phyloP scores from a whole-genome alignment of 2,888 invertebrate genomes.

The Lithophane leautieri region DNA sequence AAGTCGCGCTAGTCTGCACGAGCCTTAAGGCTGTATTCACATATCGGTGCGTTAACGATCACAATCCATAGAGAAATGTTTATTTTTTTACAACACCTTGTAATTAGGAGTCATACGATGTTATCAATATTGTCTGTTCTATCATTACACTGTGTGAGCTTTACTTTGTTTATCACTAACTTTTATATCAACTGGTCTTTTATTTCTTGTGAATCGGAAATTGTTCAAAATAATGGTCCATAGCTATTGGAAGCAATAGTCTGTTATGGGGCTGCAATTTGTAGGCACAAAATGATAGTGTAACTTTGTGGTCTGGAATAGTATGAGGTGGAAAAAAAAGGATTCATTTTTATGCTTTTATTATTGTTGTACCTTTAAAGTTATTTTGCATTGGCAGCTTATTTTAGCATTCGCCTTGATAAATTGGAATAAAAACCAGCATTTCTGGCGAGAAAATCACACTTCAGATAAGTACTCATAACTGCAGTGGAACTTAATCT shows the following conservation, averaged over 20 bases:
- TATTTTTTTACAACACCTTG: slow-evolving; percentile 54
- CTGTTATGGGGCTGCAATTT: slow-evolving; percentile 38
- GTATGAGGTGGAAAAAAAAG: not conserved
- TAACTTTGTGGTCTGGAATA: not conserved
- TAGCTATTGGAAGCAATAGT: not conserved
- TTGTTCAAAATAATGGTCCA: not conserved
- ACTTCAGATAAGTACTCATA: slow-evolving; percentile 10
- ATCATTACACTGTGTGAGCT: slow-evolving; percentile 39
- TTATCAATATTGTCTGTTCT: slow-evolving; percentile 46
- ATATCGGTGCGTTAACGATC: slow-evolving; percentile 49
- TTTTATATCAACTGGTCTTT: slow-evolving; percentile 29
- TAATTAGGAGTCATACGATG: slow-evolving; percentile 54
- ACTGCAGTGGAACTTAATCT: not conserved
- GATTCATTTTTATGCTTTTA: not conserved
- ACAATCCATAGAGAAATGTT: slow-evolving; percentile 54
- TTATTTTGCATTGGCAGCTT: not conserved
- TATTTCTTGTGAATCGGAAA: slow-evolving; percentile 28
- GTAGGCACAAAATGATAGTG: slow-evolving; percentile 11
- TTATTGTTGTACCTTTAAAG: not conserved
- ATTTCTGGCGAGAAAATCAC: not conserved
- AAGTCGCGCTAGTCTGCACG: no score
- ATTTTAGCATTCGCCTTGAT: not conserved
- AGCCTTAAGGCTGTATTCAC: slow-evolving; percentile 36
- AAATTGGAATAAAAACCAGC: not conserved
- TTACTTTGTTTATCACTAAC: slow-evolving; percentile 48